phyloP scores from a whole-genome alignment of 2,113 vertebrate genomes.

The Takifugu bimaculatus region DNA sequence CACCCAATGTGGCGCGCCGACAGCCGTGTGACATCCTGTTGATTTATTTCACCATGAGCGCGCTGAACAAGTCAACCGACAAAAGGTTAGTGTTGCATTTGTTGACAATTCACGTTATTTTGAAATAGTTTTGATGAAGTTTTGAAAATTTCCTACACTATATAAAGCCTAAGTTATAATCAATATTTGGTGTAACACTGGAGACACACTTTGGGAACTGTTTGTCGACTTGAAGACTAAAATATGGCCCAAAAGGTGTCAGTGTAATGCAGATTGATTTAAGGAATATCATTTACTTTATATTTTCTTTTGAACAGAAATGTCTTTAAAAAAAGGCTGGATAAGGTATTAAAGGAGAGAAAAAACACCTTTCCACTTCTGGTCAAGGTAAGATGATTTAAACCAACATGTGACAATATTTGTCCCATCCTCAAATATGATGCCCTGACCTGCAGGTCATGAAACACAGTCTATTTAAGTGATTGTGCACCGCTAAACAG shows the following conservation, averaged over 20 bases:
- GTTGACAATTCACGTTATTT: neutral
- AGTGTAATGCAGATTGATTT: slow-evolving; percentile 23
- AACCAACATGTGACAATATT: neutral
- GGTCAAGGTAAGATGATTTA: slow-evolving; percentile 52
- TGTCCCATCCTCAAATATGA: neutral
- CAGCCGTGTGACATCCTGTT: slow-evolving; percentile 13
- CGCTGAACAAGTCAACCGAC: slow-evolving; percentile 32
- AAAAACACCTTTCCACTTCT: slow-evolving; percentile 55
- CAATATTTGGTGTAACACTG: too few species aligned
- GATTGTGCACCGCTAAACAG: slow-evolving; percentile 46
- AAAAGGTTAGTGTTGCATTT: slow-evolving; percentile 50
- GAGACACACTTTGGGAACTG: too few species aligned
- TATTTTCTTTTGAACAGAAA: slow-evolving; percentile 38
- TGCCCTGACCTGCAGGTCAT: slow-evolving; percentile 19
- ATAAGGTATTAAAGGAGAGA: slow-evolving; percentile 46
- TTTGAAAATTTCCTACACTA: too few species aligned
- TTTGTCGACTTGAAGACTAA: neutral
- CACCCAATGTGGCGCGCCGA: neutral
- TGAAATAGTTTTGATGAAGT: too few species aligned
- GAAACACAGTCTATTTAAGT: slow-evolving; percentile 49
- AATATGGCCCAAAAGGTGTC: slow-evolving; percentile 60
- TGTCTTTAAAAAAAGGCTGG: slow-evolving; percentile 36
- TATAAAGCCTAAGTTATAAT: too few species aligned
- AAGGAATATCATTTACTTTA: neutral
- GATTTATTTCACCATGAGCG: slow-evolving; percentile 51